phyloP scores from a whole-genome alignment of 2,888 invertebrate species.

The Neria commutata region DNA sequence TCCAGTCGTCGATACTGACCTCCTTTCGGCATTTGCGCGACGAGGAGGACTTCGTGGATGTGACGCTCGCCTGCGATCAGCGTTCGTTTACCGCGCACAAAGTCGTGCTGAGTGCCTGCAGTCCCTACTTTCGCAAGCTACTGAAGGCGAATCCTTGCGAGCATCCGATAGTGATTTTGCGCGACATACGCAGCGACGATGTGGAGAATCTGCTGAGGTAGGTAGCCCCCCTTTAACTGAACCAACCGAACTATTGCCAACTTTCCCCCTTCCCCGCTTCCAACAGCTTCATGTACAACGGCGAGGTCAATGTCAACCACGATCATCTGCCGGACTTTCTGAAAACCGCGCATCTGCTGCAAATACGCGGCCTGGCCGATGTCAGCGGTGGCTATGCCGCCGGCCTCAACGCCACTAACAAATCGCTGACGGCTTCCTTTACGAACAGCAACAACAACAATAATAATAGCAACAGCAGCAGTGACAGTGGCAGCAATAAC shows the following conservation, averaged over 20 bases:
- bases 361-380: slow-evolving; percentile 85
- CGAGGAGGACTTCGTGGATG: slow-evolving; percentile 92
- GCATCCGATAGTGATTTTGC: slow-evolving; percentile 86
- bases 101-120: slow-evolving; percentile 89
- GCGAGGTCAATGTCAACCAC: slow-evolving; percentile 88
- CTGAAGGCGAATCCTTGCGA: slow-evolving; percentile 90
- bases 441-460: slow-evolving; percentile 40
- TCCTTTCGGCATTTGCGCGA: slow-evolving; percentile 88
- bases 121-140: slow-evolving; percentile 87
- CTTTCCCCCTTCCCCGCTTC: slow-evolving; percentile 28
- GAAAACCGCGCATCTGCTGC: slow-evolving; percentile 84
- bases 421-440: slow-evolving; percentile 43
- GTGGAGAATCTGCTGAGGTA: slow-evolving; percentile 85
- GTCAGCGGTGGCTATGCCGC: slow-evolving; percentile 64
- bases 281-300: slow-evolving; percentile 90
- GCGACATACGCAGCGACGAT: slow-evolving; percentile 84
- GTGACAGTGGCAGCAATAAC: slow-evolving; percentile 36
- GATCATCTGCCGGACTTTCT: slow-evolving; percentile 85
- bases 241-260: neutral
- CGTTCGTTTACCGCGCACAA: slow-evolving; percentile 90
- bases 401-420: slow-evolving; percentile 31
- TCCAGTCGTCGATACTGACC: slow-evolving; percentile 87
- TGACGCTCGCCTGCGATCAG: slow-evolving; percentile 89
- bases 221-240: slow-evolving; percentile 19
- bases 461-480: slow-evolving; percentile 41